These are phyloP conservation scores for Neoitamus cyanurus DNA, from an alignment of 2,888 invertebrate genomes.

Conservation along the genomic window DNA sequence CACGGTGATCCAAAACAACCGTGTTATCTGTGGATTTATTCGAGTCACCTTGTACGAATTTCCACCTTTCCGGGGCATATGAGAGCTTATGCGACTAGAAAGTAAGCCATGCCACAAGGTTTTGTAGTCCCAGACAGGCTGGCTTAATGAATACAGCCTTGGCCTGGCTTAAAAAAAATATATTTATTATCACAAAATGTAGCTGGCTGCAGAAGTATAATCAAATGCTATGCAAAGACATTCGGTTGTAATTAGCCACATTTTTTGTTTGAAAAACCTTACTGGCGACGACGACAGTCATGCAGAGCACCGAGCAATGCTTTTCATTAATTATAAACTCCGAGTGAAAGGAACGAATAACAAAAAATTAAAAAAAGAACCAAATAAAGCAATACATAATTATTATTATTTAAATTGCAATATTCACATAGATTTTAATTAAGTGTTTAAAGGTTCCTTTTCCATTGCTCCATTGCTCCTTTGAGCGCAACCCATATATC, in stretches of 20 bases:
- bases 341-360: no score
- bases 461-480: no score
- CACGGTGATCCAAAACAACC: not conserved
- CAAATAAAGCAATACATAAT: no score
- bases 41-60: not conserved
- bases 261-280: not conserved
- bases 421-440: no score
- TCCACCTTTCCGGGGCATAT: not conserved
- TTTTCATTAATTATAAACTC: no score
- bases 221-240: not conserved
- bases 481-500: no score
- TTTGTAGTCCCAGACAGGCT: not conserved
- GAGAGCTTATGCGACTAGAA: not conserved
- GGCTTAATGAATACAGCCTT: not conserved
- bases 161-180: not conserved
- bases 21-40: not conserved
- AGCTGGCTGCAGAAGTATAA: not conserved
- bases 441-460: no score
- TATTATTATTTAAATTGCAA: no score
- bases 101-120: not conserved
- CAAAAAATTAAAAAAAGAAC: no score
- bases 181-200: not conserved
- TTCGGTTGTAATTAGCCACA: not conserved
- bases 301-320: no score
- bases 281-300: no score